Base-by-base conservation (phyloP, 2,888 invertebrate species). In the Pardosa pseudoannulata region DNA sequence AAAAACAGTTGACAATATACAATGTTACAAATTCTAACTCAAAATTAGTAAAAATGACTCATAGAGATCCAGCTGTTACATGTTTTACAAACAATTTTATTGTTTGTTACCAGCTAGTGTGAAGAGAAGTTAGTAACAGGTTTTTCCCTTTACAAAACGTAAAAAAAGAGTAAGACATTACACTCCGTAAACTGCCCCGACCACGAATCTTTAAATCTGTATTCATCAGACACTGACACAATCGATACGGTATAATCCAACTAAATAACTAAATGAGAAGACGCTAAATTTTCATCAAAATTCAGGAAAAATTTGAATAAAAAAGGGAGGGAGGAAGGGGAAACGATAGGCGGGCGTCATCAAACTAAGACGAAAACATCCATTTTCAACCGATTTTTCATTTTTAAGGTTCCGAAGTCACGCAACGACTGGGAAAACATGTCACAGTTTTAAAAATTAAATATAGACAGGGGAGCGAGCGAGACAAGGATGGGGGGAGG, bases 361-460 rank as follows among this genome's bases (percentile, higher is more conserved):
- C 9, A 6, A 7, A 56, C 5, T 23, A 16, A 56, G 5, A 16
- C 3, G 56, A 56, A 56, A 56, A 56, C 56, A 56, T 56, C 27
- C 56, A 50, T 50, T 72, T 72, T 31, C 56, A 23, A n/a, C 28
- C 31, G 56, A 31, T 72, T 72, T n/a, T 72, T 72, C 72, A 72
- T 50, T 72, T 56, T 56, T 28, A 56, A 31, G 36, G 27, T 11
- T 16, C 3, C 28, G 3, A n/a, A 19, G 65, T 73, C 65, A 67
- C 75, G 75, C 75, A 31, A 39, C 31, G 56, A 27, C 56, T 19
- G 6, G 19, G 16, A 13, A 67, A 75, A 67, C 65, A 65, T 75
- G 71, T 64, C 56, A 46, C 31, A 65, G 72, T 71, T 76, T 82
- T 71, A 74, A 82, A 75, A 82, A 75, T 75, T 82, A 82, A 82